These are phyloP conservation scores for Oreochromis tanganicae DNA, from an alignment of 2,113 vertebrate genomes.

Conservation along the genomic window DNA sequence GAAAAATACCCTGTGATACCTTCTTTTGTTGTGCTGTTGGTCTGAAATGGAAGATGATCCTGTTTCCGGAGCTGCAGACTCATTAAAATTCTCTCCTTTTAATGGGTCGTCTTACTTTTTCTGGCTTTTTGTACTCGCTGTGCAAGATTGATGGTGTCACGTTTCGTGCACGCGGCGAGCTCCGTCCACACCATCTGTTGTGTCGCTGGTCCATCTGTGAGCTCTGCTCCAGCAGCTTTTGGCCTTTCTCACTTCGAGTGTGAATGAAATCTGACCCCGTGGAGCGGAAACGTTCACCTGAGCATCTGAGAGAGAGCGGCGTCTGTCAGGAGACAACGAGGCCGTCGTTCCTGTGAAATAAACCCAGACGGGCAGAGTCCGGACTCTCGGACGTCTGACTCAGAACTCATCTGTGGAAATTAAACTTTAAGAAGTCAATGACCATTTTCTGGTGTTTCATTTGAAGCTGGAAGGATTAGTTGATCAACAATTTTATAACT, in stretches of 20 bases:
- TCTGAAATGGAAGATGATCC: neutral
- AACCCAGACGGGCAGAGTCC: fast-evolving
- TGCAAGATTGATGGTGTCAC: neutral
- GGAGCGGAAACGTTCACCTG: neutral
- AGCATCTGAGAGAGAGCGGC: neutral
- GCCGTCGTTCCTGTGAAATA: fast-evolving
- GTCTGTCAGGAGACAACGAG: neutral
- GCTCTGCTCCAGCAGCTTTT: neutral
- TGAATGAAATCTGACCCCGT: neutral
- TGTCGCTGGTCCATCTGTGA: neutral
- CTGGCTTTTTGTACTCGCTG: neutral
- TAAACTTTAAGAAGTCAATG: neutral
- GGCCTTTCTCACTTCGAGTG: neutral
- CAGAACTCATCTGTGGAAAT: neutral
- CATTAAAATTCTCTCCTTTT: neutral
- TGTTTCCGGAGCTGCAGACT: neutral
- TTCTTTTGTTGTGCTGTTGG: neutral
- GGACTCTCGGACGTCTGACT: fast-evolving
- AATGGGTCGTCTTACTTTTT: neutral
- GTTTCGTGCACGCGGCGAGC: neutral
- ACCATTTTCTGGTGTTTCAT: neutral
- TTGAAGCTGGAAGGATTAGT: neutral
- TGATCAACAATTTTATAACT: neutral
- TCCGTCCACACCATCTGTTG: neutral
- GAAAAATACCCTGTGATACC: neutral